Evolutionary conservation across 2,888 invertebrate genomes (phyloP).

Genomic region (Cheilosia variabilis): DNA sequence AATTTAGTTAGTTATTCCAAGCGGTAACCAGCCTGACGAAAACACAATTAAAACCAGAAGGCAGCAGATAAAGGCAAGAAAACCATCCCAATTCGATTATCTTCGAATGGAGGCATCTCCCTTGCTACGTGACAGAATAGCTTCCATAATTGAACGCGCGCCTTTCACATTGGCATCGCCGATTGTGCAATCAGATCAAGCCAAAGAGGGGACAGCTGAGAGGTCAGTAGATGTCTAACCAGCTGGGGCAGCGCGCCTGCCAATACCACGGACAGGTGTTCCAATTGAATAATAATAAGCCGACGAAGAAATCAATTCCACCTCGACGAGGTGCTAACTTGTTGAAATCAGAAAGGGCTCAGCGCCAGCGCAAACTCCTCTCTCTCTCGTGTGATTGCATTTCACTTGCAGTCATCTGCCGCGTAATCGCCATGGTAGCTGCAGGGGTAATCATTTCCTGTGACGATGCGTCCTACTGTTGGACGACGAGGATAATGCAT

Average conservation of each 20-base stretch:
- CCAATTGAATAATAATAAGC: constrained; percentile 68
- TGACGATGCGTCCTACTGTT: constrained; percentile 28
- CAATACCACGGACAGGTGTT: constrained; percentile 59
- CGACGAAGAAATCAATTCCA: constrained; percentile 46
- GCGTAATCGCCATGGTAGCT: constrained; percentile 51
- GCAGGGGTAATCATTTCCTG: constrained; percentile 72
- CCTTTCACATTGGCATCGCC: constrained; percentile 21
- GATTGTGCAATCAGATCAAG: constrained; percentile 60
- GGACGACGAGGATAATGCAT: constrained; percentile 51
- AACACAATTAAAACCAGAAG: constrained; percentile 11
- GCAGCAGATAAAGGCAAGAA: constrained; percentile 22
- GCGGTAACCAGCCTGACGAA: not conserved
- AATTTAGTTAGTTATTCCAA: constrained; percentile 27
- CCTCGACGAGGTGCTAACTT: constrained; percentile 65
- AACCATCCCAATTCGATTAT: constrained; percentile 47
- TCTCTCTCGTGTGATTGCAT: constrained; percentile 44
- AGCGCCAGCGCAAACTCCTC: not conserved
- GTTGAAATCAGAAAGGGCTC: constrained; percentile 53
- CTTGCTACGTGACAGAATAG: constrained; percentile 36
- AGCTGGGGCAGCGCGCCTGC: not conserved
- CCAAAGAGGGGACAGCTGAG: constrained; percentile 59
- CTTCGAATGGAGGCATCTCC: constrained; percentile 9
- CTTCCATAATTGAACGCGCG: constrained; percentile 28
- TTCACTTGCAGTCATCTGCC: constrained; percentile 49
- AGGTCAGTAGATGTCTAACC: constrained; percentile 32